These are phyloP conservation scores for Stegastes partitus DNA, from an alignment of 2,113 vertebrate genomes.

Conservation along the genomic window DNA sequence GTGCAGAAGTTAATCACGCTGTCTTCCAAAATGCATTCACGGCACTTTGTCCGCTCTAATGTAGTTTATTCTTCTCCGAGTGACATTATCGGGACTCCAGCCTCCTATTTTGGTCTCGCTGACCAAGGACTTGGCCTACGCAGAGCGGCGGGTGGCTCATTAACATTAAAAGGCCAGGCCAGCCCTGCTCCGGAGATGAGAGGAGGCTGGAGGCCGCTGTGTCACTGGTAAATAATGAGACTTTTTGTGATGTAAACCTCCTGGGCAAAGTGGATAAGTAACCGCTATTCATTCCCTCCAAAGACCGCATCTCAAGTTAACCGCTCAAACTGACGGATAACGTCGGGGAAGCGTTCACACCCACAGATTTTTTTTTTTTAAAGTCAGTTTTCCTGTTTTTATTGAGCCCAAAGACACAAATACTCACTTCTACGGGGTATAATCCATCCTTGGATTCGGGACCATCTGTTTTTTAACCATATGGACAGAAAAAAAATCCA, in stretches of 20 bases:
- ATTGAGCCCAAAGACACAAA: too few relatives aligned
- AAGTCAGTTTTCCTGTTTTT: too few relatives aligned
- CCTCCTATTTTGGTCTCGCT: constrained; percentile 67
- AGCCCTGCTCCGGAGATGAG: constrained; percentile 44
- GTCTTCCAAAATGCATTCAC: constrained; percentile 27
- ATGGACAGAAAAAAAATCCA: too few relatives aligned
- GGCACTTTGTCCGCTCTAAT: constrained; percentile 47
- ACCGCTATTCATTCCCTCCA: constrained; percentile 30
- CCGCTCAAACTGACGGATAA: background rate
- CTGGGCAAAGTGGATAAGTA: constrained; percentile 48
- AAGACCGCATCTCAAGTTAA: constrained; percentile 15
- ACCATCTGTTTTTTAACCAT: too few relatives aligned
- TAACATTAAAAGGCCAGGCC: constrained; percentile 68
- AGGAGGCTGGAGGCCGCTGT: constrained; percentile 22
- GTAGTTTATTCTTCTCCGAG: constrained; percentile 57
- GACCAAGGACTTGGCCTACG: constrained; percentile 54
- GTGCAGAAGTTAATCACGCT: constrained; percentile 10
- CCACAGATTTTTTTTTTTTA: background rate
- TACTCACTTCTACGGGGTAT: too few relatives aligned
- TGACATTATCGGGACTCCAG: constrained; percentile 69
- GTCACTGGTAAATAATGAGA: constrained; percentile 69
- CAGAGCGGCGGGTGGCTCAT: constrained; percentile 54
- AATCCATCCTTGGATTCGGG: too few relatives aligned
- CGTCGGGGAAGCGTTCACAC: background rate
- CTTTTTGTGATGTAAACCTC: constrained; percentile 39